A percentile compares a stretch with the other conserved stretches of the same genome.
Evolutionary conservation across 2,113 vertebrate genomes (phyloP).

Genomic region (Gnathonemus longibarbis): DNA sequence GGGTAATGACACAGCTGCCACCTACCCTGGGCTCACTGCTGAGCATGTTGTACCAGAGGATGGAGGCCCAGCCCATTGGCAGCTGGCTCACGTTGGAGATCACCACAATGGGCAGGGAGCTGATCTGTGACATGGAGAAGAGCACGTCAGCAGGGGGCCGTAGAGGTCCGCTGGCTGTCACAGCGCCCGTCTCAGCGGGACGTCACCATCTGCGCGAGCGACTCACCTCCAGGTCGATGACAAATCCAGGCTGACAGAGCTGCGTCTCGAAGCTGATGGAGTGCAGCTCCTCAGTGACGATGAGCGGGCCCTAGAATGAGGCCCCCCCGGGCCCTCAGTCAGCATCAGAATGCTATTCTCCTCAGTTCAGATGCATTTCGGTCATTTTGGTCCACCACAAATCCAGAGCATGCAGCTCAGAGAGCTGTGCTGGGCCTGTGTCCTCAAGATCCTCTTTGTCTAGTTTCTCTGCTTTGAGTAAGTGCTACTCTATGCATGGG

Average conservation of each 20-base stretch:
- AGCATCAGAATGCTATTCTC: neutral
- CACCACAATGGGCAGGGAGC: constrained; percentile 85
- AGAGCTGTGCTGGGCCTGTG: neutral
- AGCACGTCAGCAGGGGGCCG: neutral
- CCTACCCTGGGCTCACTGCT: constrained; percentile 79
- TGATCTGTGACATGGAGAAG: constrained; percentile 56
- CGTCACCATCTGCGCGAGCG: neutral
- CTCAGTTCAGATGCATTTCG: neutral
- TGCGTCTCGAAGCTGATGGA: constrained; percentile 89
- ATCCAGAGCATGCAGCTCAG: neutral
- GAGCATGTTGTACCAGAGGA: constrained; percentile 98
- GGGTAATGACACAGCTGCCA: no score
- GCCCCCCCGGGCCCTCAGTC: neutral
- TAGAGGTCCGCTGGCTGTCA: neutral
- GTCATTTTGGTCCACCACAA: neutral
- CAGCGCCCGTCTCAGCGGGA: neutral
- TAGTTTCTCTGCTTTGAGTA: neutral
- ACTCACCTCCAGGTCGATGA: constrained; percentile 82
- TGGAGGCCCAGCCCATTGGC: constrained; percentile 94
- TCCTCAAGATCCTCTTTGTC: neutral
- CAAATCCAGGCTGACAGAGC: constrained; percentile 75
- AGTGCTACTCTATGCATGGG: neutral
- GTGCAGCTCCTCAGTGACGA: constrained; percentile 95
- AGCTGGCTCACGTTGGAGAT: constrained; percentile 97
- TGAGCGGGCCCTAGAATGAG: constrained; percentile 79